A percentile compares a stretch with the other conserved stretches of the same genome.
Conservation (phyloP, 2,888 invertebrate species). For the Brenthis hecate region DNA sequence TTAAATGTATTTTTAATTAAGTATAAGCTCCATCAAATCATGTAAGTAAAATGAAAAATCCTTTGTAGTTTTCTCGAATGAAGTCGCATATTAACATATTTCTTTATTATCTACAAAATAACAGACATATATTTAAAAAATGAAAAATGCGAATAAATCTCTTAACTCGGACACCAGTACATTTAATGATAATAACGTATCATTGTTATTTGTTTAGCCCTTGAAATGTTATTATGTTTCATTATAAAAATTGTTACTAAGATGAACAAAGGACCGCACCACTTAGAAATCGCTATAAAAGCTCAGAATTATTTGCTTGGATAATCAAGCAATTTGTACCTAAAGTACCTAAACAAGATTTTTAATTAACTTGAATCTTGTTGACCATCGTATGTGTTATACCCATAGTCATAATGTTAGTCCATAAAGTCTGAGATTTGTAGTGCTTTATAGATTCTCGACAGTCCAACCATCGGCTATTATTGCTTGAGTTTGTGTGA, state of each 20-base stretch:
- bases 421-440: slow-evolving; percentile 13
- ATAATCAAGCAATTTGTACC: slow-evolving; percentile 31
- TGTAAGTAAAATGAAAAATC: no score
- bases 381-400: slow-evolving; percentile 26
- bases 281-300: slow-evolving; percentile 29
- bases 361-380: slow-evolving; percentile 35
- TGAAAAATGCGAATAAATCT: no score
- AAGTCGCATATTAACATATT: no score
- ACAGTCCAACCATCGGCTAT: neutral
- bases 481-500: no score
- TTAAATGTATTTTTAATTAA: no score
- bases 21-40: no score
- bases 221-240: slow-evolving; percentile 13
- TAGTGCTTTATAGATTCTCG: slow-evolving; percentile 8
- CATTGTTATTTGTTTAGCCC: slow-evolving; percentile 10
- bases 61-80: no score
- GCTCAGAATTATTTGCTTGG: slow-evolving; percentile 28
- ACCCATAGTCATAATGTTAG: slow-evolving; percentile 8
- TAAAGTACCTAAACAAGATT: slow-evolving; percentile 33
- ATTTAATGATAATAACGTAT: neutral
- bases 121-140: no score
- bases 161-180: no score
- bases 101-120: no score
- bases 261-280: neutral
- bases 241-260: slow-evolving; percentile 14